Evolutionary conservation across 2,797 vertebrate genomes (phyloP), one percentile per base, ranked within the genome.

Genomic region (Perodicticus potto): DNA sequence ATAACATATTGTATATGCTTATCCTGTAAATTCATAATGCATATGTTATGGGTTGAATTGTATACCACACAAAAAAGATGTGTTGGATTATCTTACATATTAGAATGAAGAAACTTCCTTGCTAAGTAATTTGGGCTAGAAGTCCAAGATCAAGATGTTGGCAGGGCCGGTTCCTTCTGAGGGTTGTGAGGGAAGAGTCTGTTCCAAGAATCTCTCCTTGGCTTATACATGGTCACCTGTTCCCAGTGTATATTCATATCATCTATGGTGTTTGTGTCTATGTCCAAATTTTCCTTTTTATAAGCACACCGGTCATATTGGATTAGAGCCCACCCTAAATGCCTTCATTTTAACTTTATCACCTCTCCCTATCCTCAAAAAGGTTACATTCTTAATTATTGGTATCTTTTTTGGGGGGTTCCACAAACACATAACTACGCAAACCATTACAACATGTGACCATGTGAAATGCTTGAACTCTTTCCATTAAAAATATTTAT

Each of bases 31-130:
- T 80, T 89, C 59, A 76, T 82, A 69, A 80, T 67, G 53, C 4
- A 7, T 72, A n/a, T 65, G 13, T 91, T 88, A 57, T 70, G 16
- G 25, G 20, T 95, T 93, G 89, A 92, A 73, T 81, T 94, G 6
- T 91, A 25, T 93, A 43, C 17, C 9, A 22, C 5, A 2, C 27
- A 2, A 32, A 59, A 95, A 92, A 92, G 13, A 53, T 63, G 78
- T 32, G 23, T 61, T 92, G 40, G 61, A 90, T 49, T 93, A 7
- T 72, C 59, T 87, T 43, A 78, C 23, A 73, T 32, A 27, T 73
- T 67, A 61, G 49, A 88, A 88, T 80, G 61, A 86, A 95, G 72
- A 85, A 81, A 85, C 20, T 43, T 90, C 34, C 63, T 93, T 96
- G 59, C 22, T 83, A 55, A 45, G 74, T 59, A 29, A 57, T 84